phyloP scores from a whole-genome alignment of 2,888 invertebrate genomes.

The Calliopum simillimum region DNA sequence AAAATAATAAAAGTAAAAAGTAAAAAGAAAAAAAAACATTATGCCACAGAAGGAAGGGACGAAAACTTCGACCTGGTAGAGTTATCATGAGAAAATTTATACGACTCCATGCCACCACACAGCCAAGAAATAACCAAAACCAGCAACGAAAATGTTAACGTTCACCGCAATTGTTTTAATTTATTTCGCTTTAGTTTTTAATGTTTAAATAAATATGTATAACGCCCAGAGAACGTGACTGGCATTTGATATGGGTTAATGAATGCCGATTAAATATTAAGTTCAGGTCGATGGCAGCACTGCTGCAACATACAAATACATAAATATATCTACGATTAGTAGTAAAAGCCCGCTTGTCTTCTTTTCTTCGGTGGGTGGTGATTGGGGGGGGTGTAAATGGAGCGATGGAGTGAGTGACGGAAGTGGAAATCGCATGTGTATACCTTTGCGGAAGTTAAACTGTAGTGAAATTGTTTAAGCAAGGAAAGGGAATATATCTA shows the following conservation, averaged over 20 bases:
- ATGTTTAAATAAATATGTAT: constrained; percentile 31
- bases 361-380: too few relatives aligned
- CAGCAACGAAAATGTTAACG: neutral
- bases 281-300: constrained; percentile 13
- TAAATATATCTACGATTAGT: too few relatives aligned
- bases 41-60: neutral
- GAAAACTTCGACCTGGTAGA: neutral
- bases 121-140: neutral
- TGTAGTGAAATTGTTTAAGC: too few relatives aligned
- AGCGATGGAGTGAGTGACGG: neutral
- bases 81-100: neutral
- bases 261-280: constrained; percentile 30
- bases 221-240: constrained; percentile 33
- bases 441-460: too few relatives aligned
- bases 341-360: too few relatives aligned
- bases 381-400: neutral
- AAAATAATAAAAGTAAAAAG: neutral
- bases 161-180: constrained; percentile 2
- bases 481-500: neutral
- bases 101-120: neutral
- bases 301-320: too few relatives aligned
- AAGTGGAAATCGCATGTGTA: neutral
- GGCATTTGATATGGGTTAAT: constrained; percentile 22
- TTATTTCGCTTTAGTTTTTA: constrained; percentile 20
- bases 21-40: neutral